Percentiles rank a stretch among this genome's conserved stretches.
Conservation (phyloP, 2,888 invertebrate species). For the Lomographa bimaculata region DNA sequence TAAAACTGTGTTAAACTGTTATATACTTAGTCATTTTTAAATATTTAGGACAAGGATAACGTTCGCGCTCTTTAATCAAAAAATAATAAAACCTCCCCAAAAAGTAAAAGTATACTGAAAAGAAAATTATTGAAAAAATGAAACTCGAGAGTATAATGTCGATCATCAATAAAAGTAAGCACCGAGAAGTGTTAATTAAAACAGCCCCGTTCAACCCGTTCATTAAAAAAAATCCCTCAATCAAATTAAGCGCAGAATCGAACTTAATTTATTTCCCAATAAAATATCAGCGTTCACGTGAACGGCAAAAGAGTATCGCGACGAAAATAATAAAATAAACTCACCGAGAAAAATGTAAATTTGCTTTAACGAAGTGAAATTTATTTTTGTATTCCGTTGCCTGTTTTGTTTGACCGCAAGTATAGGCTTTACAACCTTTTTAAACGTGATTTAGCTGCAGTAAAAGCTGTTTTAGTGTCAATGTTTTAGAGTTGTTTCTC, state of each 20-base stretch:
- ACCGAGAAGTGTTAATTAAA: slow-evolving; percentile 31
- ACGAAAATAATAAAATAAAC: slow-evolving; percentile 58
- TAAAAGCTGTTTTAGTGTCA: slow-evolving; percentile 27
- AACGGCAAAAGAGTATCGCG: slow-evolving; percentile 46
- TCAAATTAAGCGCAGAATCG: slow-evolving; percentile 48
- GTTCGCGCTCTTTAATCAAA: slow-evolving; percentile 1
- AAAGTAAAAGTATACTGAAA: slow-evolving; percentile 11
- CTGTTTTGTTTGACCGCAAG: slow-evolving; percentile 45
- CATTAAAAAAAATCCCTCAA: slow-evolving; percentile 37
- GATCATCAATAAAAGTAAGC: slow-evolving; percentile 20
- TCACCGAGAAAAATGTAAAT: slow-evolving; percentile 68
- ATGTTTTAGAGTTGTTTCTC: slow-evolving; percentile 26
- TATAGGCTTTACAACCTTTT: slow-evolving; percentile 42
- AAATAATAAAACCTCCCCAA: neutral
- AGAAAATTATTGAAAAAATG: slow-evolving; percentile 12
- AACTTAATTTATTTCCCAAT: slow-evolving; percentile 46
- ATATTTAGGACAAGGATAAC: too few relatives aligned
- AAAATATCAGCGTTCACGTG: slow-evolving; percentile 43
- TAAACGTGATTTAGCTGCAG: slow-evolving; percentile 11
- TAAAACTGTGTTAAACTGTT: too few relatives aligned
- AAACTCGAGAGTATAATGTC: slow-evolving; percentile 16
- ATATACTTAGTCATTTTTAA: too few relatives aligned
- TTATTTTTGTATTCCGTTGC: slow-evolving; percentile 50
- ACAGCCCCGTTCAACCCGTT: slow-evolving; percentile 17
- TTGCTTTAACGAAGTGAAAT: slow-evolving; percentile 71